Evolutionary conservation across 2,888 invertebrate genomes (phyloP), one percentile per base, ranked within the genome.

Genomic region (Ophioninae sp.): DNA sequence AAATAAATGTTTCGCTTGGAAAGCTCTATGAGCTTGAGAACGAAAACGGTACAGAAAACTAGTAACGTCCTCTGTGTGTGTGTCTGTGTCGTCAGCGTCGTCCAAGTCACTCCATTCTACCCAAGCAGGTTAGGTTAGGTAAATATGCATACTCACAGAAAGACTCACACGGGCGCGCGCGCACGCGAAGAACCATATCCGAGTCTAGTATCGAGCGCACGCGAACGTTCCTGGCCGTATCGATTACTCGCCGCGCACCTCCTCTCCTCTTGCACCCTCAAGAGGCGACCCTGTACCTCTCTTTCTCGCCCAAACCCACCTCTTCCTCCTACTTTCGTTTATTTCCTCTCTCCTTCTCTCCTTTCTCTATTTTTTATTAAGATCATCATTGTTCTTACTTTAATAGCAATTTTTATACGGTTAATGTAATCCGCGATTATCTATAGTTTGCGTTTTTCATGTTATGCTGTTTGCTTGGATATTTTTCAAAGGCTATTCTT

Each of bases 191-290:
- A 65, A 64, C 59, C 80, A 65, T 81, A 84, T 75, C 79, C 79
- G 85, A 50, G 77, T 30, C 30, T 30, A 83, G 85, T 86, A 86
- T 87, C 86, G 87, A 87, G 86, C 87, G 86, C 83, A 82, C 86
- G 81, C 75, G 87, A 85, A 86, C 86, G 81, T 86, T 88, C 79
- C 79, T 79, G 85, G 80, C 81, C 84, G 85, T 89, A 89, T 89
- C 88, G 89, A 89, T 89, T 87, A 86, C 87, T 87, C 80, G 81
- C 61, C 62, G 74, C 78, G 75, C 82, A 76, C 81, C 81, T 75
- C 77, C 41, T 62, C 72, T 65, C 44, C 59, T 67, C 79, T 77
- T 68, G 72, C 73, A 68, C 78, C 62, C 82, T 13, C 78, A 68
- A 80, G 77, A 77, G 73, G 80, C 67, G 65, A 69, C 50, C 76